Base-by-base conservation (phyloP, 2,113 vertebrate species). In the Tachysurus vachellii region DNA sequence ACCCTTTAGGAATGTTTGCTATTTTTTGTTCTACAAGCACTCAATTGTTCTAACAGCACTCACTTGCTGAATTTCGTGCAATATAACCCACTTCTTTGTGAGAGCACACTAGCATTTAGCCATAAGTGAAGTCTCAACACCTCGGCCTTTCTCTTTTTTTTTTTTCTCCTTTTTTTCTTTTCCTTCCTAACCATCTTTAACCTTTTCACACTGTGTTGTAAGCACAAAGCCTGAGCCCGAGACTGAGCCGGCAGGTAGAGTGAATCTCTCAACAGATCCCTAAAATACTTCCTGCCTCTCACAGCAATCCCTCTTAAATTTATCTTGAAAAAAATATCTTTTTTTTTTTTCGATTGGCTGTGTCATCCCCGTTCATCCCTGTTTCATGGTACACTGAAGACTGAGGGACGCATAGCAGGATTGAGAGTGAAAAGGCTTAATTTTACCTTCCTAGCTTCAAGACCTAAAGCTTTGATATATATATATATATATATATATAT, bases 191-290 rank as follows among this genome's bases (percentile, higher is more conserved):
- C 71, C 66, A 86, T 90, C 59, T 68, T 82, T 80, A 84, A 90
- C 87, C 82, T 86, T 88, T 79, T 84, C 68, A 68, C 86, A 57
- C 53, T 12, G 59, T 64, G 44, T 83, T 88, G 82, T 87, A 86
- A 66, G 23, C 54, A 26, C 73, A 83, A 83, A 83, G 62, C 12
- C 59, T 61, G 70, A 85, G 73, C 86, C 64, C 17, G 61, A 62
- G 80, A n/a, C 84, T 64, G 64, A 83, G 86, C 80, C 86, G 83
- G 79, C 87, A 66, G 56, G 59, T 62, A 64, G 68, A 90, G 57
- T 31, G 70, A 88, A 88, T 85, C 80, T 90, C 59, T 47, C 71
- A 57, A n/a, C 73, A 86, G 81, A 84, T 75, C 84, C 81, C 85
- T 80, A 54, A 88, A 76, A 88, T 80, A 73, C 84, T 79, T 76